Conservation (phyloP, 2,113 vertebrate species). For the Peromyscus maniculatus region DNA sequence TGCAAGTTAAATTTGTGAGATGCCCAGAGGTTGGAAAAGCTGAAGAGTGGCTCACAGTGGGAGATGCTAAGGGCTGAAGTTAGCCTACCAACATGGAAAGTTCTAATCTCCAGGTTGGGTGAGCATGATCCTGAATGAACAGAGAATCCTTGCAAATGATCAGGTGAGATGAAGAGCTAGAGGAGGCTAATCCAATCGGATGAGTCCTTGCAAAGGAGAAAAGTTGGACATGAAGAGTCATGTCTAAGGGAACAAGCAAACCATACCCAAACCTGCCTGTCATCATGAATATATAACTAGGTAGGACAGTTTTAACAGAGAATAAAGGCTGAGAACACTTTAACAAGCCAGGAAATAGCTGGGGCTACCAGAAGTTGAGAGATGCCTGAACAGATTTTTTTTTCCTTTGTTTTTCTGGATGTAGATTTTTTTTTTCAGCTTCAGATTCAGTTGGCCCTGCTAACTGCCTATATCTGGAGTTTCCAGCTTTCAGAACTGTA, state of each 20-base stretch:
- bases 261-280: too few relatives aligned
- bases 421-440: neutral
- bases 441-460: neutral
- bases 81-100: neutral
- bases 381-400: neutral
- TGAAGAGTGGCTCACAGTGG: neutral
- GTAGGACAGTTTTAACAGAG: too few relatives aligned
- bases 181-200: neutral
- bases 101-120: neutral
- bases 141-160: neutral
- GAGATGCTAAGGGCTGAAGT: neutral
- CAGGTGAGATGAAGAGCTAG: neutral
- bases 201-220: neutral
- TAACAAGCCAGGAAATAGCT: neutral
- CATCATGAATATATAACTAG: too few relatives aligned
- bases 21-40: neutral
- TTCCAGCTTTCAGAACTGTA: neutral
- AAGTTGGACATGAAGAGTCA: neutral
- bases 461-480: neutral
- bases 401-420: neutral
- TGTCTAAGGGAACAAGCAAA: neutral
- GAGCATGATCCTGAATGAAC: neutral
- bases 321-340: neutral
- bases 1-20: neutral
- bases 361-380: neutral